Evolutionary conservation across 2,113 vertebrate species (phyloP).

Genomic region (Typhlomys cinereus): DNA sequence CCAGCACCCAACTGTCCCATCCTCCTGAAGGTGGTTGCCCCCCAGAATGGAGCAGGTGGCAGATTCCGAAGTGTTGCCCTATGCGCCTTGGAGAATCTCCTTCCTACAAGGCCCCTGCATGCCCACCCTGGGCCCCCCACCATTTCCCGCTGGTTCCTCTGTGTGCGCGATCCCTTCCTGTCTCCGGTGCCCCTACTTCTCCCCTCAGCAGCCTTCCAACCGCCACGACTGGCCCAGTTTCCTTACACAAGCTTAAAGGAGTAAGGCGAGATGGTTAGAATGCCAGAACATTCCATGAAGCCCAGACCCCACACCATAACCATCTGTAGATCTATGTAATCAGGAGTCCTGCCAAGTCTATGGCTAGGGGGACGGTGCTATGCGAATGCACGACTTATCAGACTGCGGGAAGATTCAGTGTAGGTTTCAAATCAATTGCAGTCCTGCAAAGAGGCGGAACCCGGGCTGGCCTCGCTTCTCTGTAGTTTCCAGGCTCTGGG

Average conservation of each 20-base stretch:
- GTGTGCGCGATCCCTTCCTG: neutral
- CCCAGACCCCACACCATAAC: slow-evolving; percentile 26
- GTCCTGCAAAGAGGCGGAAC: neutral
- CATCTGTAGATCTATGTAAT: neutral
- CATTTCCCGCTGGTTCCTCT: neutral
- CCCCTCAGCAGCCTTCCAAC: neutral
- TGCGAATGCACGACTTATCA: slow-evolving; percentile 35
- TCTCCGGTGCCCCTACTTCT: neutral
- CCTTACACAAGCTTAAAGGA: slow-evolving; percentile 7
- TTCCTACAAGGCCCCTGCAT: neutral
- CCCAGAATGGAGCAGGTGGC: neutral
- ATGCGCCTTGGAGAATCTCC: rapidly evolving
- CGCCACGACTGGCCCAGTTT: neutral
- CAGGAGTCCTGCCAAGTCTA: neutral
- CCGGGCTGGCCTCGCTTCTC: neutral
- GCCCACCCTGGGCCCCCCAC: neutral
- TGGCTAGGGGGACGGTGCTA: neutral
- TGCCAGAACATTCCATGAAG: slow-evolving; percentile 11
- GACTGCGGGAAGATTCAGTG: slow-evolving; percentile 26
- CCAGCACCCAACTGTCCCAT: rapidly evolving
- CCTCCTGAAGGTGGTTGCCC: neutral
- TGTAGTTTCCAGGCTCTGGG: neutral
- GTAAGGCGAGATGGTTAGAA: neutral
- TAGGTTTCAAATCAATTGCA: slow-evolving; percentile 1
- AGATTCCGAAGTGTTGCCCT: neutral